Conservation (phyloP, 2,888 invertebrate genomes). For the Stramonita haemastoma region DNA sequence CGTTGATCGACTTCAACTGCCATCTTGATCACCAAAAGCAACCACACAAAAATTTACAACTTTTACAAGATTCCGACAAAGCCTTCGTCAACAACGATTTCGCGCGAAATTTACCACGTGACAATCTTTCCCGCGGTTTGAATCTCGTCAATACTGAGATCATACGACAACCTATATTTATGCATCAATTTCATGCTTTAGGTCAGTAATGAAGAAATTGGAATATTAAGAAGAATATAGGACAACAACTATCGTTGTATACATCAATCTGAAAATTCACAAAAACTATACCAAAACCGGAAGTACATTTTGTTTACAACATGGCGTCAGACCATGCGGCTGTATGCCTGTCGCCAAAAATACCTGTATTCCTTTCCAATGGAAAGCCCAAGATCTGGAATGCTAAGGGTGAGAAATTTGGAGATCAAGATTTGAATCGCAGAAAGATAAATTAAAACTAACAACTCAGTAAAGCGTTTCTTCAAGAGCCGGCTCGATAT, state of each 20-base stretch:
- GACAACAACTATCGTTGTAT: no score
- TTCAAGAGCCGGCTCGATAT: no score
- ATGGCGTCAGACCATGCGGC: constrained; percentile 23
- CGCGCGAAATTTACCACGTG: constrained; percentile 50
- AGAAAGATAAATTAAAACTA: not conserved
- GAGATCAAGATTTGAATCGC: not conserved
- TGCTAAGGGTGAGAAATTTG: constrained; percentile 11
- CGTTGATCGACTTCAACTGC: constrained; percentile 83
- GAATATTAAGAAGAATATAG: no score
- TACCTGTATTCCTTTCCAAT: constrained; percentile 23
- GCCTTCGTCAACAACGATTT: constrained; percentile 7
- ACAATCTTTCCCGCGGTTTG: constrained; percentile 50
- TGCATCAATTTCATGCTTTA: no score
- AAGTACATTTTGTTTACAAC: constrained; percentile 36
- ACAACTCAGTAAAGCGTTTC: no score
- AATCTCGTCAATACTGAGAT: not conserved
- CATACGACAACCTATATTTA: no score
- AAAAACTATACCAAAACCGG: not conserved
- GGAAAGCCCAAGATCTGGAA: constrained; percentile 40
- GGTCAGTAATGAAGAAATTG: no score
- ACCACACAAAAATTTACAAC: not conserved
- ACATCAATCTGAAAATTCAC: not conserved
- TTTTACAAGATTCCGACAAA: not conserved
- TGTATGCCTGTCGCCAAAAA: not conserved
- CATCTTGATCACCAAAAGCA: constrained; percentile 50